Base-by-base conservation (phyloP, 1,140 invertebrate genomes). In the Achatina immaculata region DNA sequence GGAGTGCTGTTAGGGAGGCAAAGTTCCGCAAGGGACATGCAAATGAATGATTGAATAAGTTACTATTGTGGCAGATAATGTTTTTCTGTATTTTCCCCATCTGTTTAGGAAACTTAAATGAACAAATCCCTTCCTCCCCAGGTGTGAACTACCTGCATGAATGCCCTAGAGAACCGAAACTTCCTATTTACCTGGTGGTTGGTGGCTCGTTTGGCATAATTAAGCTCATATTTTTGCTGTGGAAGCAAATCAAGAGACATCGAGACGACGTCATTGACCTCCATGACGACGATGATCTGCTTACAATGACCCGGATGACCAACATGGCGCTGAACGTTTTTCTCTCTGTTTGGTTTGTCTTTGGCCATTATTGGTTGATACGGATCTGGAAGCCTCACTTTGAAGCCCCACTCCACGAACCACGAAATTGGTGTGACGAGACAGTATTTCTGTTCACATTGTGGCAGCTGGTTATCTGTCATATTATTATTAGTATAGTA, bases 361-460 rank as follows among this genome's bases (percentile, higher is more conserved):
- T 94, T 88, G 95, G 95, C 24, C 96, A 96, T 90, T 95, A 94
- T 76, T 87, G 86, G 85, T 66, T 86, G 16, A 85, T 87, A 68
- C 38, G 71, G 28, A 85, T 85, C 38, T 86, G 84, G 84, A 83
- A 85, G 77, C 89, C 89, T 3, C 84, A 88, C 76, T 90, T 85
- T 79, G 55, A 78, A 24, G 93, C 94, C 1, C 93, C 93, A 0
- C 92, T 95, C 28, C 95, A 94, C 88, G 87, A 89, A 51, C 88
- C 88, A 0, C 84, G 85, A 31, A 89, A 89, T 82, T 90, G 89
- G 89, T 90, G 89, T 68, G 87, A 89, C 78, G 82, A 85, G 79
- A 87, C 87, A 1, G 86, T 90, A 14, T 90, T 88, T 77, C 81
- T 84, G 74, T 87, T 89, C 76, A 81, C 86, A 48, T 84, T 87